Base-by-base conservation (phyloP, 1,140 invertebrate species). In the Amyelois transitella region DNA sequence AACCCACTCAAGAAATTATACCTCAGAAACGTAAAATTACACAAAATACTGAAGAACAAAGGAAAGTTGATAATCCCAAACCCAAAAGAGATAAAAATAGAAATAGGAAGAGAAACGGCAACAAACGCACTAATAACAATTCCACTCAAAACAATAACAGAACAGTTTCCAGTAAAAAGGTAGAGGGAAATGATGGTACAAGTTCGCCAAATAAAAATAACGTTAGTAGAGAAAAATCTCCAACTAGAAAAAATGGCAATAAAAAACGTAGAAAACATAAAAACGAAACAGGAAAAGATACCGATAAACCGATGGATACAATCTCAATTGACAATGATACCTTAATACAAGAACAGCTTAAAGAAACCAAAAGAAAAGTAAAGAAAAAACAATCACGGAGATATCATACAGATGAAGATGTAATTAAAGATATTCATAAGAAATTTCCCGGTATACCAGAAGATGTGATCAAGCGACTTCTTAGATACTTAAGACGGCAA, bases 401-500 rank as follows among this genome's bases (percentile, higher is more conserved):
- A 2, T 14, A 52, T 7, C 49, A 52, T 21, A 58, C 43, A 25
- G 56, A 63, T 47, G 60, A 72, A 22, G 22, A 10, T 24, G 24
- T 64, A 8, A 51, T 64, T 18, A 52, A 38, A 48, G 62, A 71
- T 24, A 57, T 68, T 18, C 18, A 25, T 12, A 55, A 44, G 18
- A 66, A 58, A 38, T 57, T 61, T 17, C 58, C 69, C 1, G 48
- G 53, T 17, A 52, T 61, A 18, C 60, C 65, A n/a, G 58, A 68
- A 64, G 47, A 60, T 17, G 54, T 64, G 18, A 54, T 57, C 0
- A 57, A 54, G 21, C 48, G 24, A n/a, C 48, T 62, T 10, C 25
- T 62, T 0, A 18, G 38, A 25, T 56, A 61, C 18, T 28, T 61
- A 5, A 53, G 45, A 50, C 25, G 18, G 12, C 59, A 61, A n/a